Conservation (phyloP, 2,113 vertebrate species). For the Vombatus ursinus region DNA sequence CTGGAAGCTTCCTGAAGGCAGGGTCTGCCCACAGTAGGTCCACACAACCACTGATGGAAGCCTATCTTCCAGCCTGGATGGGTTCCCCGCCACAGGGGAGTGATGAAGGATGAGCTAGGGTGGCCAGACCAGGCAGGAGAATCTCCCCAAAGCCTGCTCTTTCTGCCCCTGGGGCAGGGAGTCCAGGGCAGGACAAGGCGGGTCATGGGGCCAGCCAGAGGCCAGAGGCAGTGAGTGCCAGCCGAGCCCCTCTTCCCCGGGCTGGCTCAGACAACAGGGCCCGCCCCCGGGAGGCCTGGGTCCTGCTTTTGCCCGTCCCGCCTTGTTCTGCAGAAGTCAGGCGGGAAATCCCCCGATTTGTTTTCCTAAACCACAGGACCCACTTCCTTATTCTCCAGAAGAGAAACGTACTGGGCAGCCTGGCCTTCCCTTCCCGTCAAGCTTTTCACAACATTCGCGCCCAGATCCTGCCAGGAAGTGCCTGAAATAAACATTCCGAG, state of each 20-base stretch:
- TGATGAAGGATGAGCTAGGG: neutral
- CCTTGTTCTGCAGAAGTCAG: neutral
- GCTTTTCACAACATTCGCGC: neutral
- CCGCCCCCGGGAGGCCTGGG: no score
- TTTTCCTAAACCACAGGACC: neutral
- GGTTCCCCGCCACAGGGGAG: no score
- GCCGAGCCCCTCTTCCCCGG: neutral
- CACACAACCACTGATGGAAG: no score
- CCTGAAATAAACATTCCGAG: neutral
- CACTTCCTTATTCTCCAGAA: neutral
- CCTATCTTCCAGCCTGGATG: no score
- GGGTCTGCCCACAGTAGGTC: no score
- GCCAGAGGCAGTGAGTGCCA: no score
- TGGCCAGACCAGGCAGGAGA: no score
- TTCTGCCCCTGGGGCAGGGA: neutral
- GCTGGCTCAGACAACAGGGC: neutral
- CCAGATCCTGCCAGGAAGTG: neutral
- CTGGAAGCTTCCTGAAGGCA: neutral
- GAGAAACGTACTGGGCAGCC: neutral
- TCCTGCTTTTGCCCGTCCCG: neutral
- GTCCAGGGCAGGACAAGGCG: no score
- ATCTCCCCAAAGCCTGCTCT: neutral
- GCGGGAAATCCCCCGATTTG: neutral
- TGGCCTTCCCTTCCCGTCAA: neutral
- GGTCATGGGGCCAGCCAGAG: no score